Conservation (phyloP, 1,140 invertebrate species). For the Neodiprion virginianus region DNA sequence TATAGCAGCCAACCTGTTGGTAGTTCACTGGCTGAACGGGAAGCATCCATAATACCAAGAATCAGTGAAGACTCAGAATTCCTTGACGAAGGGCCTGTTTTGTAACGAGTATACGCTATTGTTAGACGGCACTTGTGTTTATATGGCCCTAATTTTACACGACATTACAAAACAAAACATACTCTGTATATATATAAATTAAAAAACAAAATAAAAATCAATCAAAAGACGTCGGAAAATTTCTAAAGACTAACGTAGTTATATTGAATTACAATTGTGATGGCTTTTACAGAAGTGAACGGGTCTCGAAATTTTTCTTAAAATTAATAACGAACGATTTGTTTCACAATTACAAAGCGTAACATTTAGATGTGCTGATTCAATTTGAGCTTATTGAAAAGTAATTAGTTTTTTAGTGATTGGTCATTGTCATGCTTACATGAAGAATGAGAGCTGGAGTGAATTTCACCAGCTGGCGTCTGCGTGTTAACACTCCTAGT, state of each 20-base stretch:
- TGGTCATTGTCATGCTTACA: slow-evolving; percentile 45
- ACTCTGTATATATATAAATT: slow-evolving; percentile 12
- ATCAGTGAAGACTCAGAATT: slow-evolving; percentile 67
- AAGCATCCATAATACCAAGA: slow-evolving; percentile 64
- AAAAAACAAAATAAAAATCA: slow-evolving; percentile 16
- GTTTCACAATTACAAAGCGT: no score
- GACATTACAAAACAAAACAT: slow-evolving; percentile 21
- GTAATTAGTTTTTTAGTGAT: no score
- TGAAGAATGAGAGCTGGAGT: slow-evolving; percentile 65
- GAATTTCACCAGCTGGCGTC: slow-evolving; percentile 72
- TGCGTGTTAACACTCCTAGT: slow-evolving; percentile 83
- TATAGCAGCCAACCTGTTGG: slow-evolving; percentile 57
- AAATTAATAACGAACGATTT: no score
- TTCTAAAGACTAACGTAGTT: no score
- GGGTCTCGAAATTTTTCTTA: no score
- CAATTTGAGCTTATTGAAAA: no score
- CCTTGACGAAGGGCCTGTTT: slow-evolving; percentile 65
- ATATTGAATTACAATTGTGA: no score
- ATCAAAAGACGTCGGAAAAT: neutral
- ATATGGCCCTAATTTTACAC: no score
- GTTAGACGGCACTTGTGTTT: slow-evolving; percentile 31
- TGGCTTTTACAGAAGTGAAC: no score
- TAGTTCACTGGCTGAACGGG: slow-evolving; percentile 65
- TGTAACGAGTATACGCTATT: slow-evolving; percentile 43
- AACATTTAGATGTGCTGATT: no score